Evolutionary conservation across 2,113 vertebrate genomes (phyloP), one percentile per base, ranked within the genome.

Genomic region (Trogon surrucura): DNA sequence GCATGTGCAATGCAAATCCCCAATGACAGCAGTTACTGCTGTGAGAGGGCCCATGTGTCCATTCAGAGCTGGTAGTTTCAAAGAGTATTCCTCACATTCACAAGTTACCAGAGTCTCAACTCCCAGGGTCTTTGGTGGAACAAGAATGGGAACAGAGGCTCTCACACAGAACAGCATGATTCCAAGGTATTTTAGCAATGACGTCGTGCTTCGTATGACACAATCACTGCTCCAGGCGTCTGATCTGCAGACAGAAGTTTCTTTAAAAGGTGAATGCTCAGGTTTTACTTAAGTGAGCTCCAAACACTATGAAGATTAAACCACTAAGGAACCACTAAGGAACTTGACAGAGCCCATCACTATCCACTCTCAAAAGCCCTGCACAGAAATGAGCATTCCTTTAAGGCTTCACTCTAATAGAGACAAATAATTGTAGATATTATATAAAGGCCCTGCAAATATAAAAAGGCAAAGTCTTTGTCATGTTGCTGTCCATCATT

Each of bases 1-100:
- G 16, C 2, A 0, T 0, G 4, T 29, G 15, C 48, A 78, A 71
- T 30, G 23, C 56, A 79, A 57, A 60, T 22, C 48, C 53, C 56
- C 15, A 75, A 79, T 25, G 30, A 77, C 23, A 51, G 4, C 8
- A 9, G 14, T 65, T 45, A 80, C 5, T 77, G 38, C 34, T 65
- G 5, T 5, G 11, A 30, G 65, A 19, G 1, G 0, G 18, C 3
- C 20, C 65, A 1, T 7, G 8, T 50, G 16, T 36, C 87, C 18
- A 45, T 57, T 86, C 64, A 80, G 19, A 88, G 86, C 8, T 29
- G 11, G 16, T 21, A 14, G 61, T 53, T 91, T 80, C 64, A 73
- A 83, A 80, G 16, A n/a, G 5, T 21, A 70, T 36, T 32, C 53
- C 29, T 25, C n/a, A 61, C 27, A 62, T n/a, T 73, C 56, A 66